Evolutionary conservation across 2,113 vertebrate species (phyloP), one percentile per base, ranked within the genome.

Genomic region (Xyrauchen texanus): DNA sequence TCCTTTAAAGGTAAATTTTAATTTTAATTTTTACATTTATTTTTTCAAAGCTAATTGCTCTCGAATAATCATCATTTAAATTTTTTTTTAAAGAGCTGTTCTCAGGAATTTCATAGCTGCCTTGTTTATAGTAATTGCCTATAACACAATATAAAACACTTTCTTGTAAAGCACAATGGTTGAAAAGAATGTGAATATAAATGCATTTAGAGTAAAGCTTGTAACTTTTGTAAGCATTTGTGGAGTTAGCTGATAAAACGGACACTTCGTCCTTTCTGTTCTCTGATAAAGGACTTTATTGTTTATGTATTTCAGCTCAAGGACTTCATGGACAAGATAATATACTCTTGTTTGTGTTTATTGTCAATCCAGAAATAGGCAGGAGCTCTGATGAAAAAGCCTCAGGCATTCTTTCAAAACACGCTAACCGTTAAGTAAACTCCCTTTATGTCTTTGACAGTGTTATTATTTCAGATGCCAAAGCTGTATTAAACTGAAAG

Each of bases 261-360:
- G 21, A 34, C 21, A 34, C 21, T 34, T 1, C 21, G 21, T 34
- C 21, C 21, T 34, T 11, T 13, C 57, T 78, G 47, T 55, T 60
- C 65, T 80, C 46, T 6, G 55, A 77, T 44, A 52, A n/a, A 51
- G 46, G 71, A 42, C 55, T 47, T 63, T 10, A 75, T 0, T n/a
- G 34, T 76, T 68, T 70, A 62, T 51, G 49, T 58, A 60, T 52
- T 62, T 13, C 52, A 77, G 57, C 68, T 58, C 68, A 87, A 73
- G 57, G 51, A 47, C 77, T 80, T 83, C 63, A 73, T 62, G 62
- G 63, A 57, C 49, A 64, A 78, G 67, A 83, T 79, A 64, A 82
- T 74, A 64, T 78, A 84, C 65, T 76, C 46, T 66, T 82, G 68
- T 81, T 83, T 80, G 63, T 82, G 69, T 83, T 76, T 52, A 58